phyloP scores from a whole-genome alignment of 2,113 vertebrate species.

The Xiphorhynchus elegans region DNA sequence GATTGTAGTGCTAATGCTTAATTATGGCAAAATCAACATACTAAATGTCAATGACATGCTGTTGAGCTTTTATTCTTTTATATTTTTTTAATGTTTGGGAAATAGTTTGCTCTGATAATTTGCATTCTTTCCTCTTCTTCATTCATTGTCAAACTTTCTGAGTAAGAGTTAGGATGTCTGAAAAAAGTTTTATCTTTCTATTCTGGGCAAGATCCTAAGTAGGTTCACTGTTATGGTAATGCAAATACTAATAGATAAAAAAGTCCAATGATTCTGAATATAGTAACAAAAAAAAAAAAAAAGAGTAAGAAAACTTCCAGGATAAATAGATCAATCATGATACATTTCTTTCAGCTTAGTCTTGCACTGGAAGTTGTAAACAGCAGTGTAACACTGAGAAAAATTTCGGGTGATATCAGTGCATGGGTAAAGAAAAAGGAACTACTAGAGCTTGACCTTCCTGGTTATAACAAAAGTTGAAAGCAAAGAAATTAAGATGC shows the following conservation, averaged over 20 bases:
- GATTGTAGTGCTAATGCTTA: not conserved
- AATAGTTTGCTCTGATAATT: not conserved
- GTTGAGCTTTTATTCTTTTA: not conserved
- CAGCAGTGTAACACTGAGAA: not conserved
- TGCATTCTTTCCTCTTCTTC: not conserved
- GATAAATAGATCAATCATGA: not conserved
- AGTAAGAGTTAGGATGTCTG: not conserved
- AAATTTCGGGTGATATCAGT: not conserved
- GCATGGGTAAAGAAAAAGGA: not conserved
- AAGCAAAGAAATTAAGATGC: not conserved
- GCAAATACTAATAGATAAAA: not conserved
- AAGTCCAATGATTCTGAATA: not conserved
- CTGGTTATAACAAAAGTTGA: not conserved
- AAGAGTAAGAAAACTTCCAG: not conserved
- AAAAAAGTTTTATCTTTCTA: not conserved
- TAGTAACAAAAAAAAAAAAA: not conserved
- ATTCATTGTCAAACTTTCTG: not conserved
- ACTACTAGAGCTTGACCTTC: not conserved
- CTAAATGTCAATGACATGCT: not conserved
- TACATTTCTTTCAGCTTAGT: not conserved
- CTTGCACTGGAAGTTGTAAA: not conserved
- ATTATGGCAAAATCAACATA: not conserved
- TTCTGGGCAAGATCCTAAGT: not conserved
- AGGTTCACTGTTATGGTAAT: fast-evolving
- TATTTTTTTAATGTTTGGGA: not conserved